A percentile compares a stretch with the other conserved stretches of the same genome.
These are phyloP conservation scores for Pristionchus exspectatus DNA, from an alignment of 2,888 invertebrate genomes.

Conservation along the genomic window DNA sequence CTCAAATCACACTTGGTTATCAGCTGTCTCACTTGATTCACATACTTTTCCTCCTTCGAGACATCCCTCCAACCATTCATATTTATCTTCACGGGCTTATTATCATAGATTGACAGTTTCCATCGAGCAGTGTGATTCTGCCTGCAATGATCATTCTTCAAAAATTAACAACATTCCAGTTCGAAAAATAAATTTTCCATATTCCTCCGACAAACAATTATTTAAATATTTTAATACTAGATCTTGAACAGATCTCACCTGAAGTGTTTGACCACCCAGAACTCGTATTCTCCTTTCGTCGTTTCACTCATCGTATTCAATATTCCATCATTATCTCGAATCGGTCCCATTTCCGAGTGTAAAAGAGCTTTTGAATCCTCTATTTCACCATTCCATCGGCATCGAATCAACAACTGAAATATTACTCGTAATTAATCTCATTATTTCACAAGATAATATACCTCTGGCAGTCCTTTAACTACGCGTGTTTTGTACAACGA, in stretches of 20 bases:
- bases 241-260: neutral
- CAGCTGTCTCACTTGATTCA: neutral
- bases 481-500: slow-evolving; percentile 6
- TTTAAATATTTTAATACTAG: neutral
- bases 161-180: too few relatives aligned
- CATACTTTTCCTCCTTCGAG: neutral
- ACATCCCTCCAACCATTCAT: neutral
- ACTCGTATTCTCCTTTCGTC: neutral
- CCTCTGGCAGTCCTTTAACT: too few relatives aligned
- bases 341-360: neutral
- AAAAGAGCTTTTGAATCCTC: neutral
- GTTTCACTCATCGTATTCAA: neutral
- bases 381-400: slow-evolving; percentile 22
- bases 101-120: slow-evolving; percentile 19
- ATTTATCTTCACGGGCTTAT: neutral
- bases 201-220: too few relatives aligned
- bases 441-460: too few relatives aligned
- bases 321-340: neutral
- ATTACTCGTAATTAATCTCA: too few relatives aligned
- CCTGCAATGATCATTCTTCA: neutral
- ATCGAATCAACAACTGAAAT: neutral
- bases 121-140: slow-evolving; percentile 9
- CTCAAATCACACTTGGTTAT: neutral
- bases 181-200: too few relatives aligned
- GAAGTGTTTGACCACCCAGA: slow-evolving; percentile 10